Percentiles rank a stretch among this genome's conserved stretches.
Evolutionary conservation across 2,888 invertebrate genomes (phyloP).

Genomic region (Phengaris alcon): DNA sequence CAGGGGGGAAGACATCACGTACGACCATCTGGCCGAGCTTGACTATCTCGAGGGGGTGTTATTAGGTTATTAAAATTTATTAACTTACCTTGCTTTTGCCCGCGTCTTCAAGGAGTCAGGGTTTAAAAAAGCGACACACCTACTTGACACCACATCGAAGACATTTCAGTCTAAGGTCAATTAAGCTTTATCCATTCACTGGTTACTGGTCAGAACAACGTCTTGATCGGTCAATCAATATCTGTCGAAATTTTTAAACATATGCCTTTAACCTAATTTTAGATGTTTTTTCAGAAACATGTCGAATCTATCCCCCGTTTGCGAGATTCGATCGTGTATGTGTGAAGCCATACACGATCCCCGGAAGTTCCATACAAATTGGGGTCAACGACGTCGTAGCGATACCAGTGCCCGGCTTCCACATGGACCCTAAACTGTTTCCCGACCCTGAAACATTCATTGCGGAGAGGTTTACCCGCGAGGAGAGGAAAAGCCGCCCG

Average conservation of each 20-base stretch:
- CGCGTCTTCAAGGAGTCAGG: too few species aligned
- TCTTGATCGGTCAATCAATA: too few species aligned
- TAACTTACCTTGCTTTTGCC: too few species aligned
- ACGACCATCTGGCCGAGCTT: conserved; percentile 59
- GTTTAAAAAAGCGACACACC: too few species aligned
- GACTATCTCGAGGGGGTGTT: conserved; percentile 65
- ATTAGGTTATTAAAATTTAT: conserved; percentile 47
- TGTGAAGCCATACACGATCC: conserved; percentile 75
- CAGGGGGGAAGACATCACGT: conserved; percentile 48
- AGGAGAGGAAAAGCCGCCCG: conserved; percentile 67
- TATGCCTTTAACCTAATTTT: too few species aligned
- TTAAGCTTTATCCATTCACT: too few species aligned
- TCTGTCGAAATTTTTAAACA: too few species aligned
- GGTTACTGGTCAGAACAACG: too few species aligned
- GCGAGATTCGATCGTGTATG: conserved; percentile 75
- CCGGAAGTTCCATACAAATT: conserved; percentile 65
- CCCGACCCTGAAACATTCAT: conserved; percentile 75
- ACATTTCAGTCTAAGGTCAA: too few species aligned
- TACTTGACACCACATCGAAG: too few species aligned
- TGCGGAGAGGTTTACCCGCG: conserved; percentile 75
- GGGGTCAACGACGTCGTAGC: conserved; percentile 67
- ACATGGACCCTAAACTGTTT: conserved; percentile 76
- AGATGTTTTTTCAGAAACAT: conserved; percentile 64
- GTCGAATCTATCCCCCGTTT: conserved; percentile 79
- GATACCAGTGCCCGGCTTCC: conserved; percentile 72